Evolutionary conservation across 2,888 invertebrate species (phyloP), one percentile per base, ranked within the genome.

Genomic region (Carcina quercana): DNA sequence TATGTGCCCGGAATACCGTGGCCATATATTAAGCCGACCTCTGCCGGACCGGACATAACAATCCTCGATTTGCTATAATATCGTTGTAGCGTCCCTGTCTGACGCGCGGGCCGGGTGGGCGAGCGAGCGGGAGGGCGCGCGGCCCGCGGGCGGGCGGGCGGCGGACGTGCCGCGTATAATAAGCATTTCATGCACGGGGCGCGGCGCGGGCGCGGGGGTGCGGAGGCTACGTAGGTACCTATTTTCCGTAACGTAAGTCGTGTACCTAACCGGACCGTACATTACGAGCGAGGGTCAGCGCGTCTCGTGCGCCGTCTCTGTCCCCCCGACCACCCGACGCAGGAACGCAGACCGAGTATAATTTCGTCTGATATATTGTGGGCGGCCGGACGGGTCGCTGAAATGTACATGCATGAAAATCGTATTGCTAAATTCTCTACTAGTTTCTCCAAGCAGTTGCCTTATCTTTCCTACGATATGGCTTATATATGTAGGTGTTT

Each of bases 141-240:
- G 24, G 50, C 50, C 54, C 59, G 68, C 63, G 68, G 57, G 73
- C 70, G 70, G 75, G 78, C 74, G 67, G 72, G 73, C 65, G 63
- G 59, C 53, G 59, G 71, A 84, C 85, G 85, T 85, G 86, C 84
- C 84, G 78, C 79, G 85, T 83, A 85, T 85, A 85, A 85, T 85
- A 85, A 85, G 85, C 84, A 86, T 83, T 84, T 86, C 87, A 87
- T 86, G 86, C 86, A 83, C 71, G 79, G 80, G 84, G 72, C 53
- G 71, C 60, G 71, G 69, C 51, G 66, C 59, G 62, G 60, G 61
- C 63, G 75, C 73, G 72, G 74, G n/a, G 73, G 61, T 64, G 55
- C 55, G 53, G 64, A 63, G 67, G 71, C 63, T 70, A 71, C 72
- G 74, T 75, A 73, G 68, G 71, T 76, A 80, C 80, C 78, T 72